Base-by-base conservation (phyloP, 2,888 invertebrate species). In the Drosophila vallismaia region DNA sequence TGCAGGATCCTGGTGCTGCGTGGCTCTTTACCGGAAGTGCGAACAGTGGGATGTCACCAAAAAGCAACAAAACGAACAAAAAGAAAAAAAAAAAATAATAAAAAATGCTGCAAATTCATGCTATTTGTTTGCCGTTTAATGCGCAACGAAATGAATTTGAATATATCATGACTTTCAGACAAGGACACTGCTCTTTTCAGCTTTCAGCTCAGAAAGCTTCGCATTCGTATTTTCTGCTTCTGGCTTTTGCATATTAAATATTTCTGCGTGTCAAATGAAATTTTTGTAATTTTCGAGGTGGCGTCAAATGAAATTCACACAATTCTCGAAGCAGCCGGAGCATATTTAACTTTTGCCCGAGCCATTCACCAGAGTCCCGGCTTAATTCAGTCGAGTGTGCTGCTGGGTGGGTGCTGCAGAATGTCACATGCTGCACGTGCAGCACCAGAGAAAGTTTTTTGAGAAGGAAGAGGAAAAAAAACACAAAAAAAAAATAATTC, bases 211-310 rank as follows among this genome's bases (percentile, higher is more conserved):
- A 19, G 19, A 19, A 19, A 19, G 19, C 40, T 42, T 9, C 46
- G 19, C 29, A 12, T 42, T 48, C 24, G 50, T 24, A 12, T 40
- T 53, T 14, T 26, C 42, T 1, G 24, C 38, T 38, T 49, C 19
- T 9, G 52, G 36, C 46, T 51, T 59, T 64, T 49, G 64, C 40
- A 52, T 51, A 76, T 82, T 74, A 73, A 85, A 83, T 83, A 79
- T 75, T 85, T 83, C 58, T 77, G 86, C 77, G 79, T 83, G 80
- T 67, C 74, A 79, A 86, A 85, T 81, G 71, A 76, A 76, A 85
- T 84, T 86, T 79, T 71, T 62, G 63, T 75, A 64, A 74, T 75
- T 76, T 71, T 56, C 74, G 54, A 56, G 60, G 68, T 69, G 69
- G 79, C 83, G 76, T 72, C 79, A 86, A 85, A 85, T 84, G 74